These are phyloP conservation scores for Polypedilum vanderplanki DNA, from an alignment of 1,140 invertebrate species.

Conservation along the genomic window DNA sequence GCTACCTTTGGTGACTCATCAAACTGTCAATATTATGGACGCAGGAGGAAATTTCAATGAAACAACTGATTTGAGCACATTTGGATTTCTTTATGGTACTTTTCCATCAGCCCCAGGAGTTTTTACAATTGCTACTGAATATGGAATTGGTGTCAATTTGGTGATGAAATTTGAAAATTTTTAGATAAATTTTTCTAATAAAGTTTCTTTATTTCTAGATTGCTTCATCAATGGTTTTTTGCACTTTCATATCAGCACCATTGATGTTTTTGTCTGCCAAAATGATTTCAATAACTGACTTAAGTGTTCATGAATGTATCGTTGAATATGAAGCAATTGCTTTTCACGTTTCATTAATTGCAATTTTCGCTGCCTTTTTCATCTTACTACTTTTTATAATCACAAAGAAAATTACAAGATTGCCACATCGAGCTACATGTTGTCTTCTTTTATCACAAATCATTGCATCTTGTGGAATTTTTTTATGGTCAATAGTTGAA, in stretches of 20 bases:
- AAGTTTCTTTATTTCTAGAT: slow-evolving; percentile 51
- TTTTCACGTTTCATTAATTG: slow-evolving; percentile 73
- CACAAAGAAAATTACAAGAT: slow-evolving; percentile 64
- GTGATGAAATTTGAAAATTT: slow-evolving; percentile 45
- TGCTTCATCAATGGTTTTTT: slow-evolving; percentile 85
- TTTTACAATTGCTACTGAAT: slow-evolving; percentile 88
- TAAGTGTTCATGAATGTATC: slow-evolving; percentile 61
- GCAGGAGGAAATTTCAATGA: slow-evolving; percentile 60
- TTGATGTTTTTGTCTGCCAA: slow-evolving; percentile 93
- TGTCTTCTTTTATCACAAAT: slow-evolving; percentile 72
- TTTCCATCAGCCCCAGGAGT: slow-evolving; percentile 91
- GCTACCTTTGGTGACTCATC: slow-evolving; percentile 78
- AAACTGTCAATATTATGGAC: slow-evolving; percentile 69
- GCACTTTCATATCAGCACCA: slow-evolving; percentile 88
- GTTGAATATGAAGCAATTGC: slow-evolving; percentile 69
- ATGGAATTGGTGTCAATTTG: slow-evolving; percentile 77
- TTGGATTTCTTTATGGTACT: slow-evolving; percentile 92
- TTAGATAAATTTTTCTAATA: background rate
- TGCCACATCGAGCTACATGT: slow-evolving; percentile 79
- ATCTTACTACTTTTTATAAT: slow-evolving; percentile 68
- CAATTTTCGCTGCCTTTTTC: slow-evolving; percentile 68
- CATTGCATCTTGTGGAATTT: slow-evolving; percentile 57
- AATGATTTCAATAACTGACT: slow-evolving; percentile 71
- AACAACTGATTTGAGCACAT: slow-evolving; percentile 76
- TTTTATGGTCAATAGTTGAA: slow-evolving; percentile 56